Conservation (phyloP, 2,113 vertebrate genomes). For the Scalopus aquaticus region DNA sequence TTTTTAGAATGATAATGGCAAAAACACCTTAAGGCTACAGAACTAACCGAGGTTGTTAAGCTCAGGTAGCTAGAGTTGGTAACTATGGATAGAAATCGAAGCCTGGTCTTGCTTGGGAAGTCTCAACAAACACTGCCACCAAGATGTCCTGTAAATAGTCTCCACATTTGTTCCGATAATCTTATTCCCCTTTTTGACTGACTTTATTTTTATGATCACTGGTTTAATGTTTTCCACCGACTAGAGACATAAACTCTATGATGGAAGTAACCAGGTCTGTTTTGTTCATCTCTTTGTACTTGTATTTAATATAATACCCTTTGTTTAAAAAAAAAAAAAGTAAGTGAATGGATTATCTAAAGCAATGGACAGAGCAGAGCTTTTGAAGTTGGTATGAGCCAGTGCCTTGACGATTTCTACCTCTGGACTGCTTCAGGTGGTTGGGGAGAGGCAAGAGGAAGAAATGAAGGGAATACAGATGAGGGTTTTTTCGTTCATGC, state of each 20-base stretch:
- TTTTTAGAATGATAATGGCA: not conserved
- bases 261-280: not conserved
- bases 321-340: not conserved
- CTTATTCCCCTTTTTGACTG: not conserved
- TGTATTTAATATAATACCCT: not conserved
- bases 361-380: not conserved
- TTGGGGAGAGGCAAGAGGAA: not conserved
- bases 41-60: not conserved
- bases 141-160: not conserved
- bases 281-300: not conserved
- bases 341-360: not conserved
- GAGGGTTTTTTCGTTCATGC: not conserved
- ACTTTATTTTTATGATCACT: not conserved
- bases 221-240: not conserved
- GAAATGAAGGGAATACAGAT: too few species aligned
- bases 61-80: not conserved
- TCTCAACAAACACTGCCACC: not conserved
- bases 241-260: not conserved
- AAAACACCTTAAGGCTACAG: not conserved
- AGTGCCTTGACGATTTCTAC: not conserved
- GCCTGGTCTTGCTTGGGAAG: not conserved
- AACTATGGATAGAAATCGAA: not conserved
- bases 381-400: not conserved
- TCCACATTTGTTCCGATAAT: not conserved
- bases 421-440: not conserved